Conservation (phyloP, 2,113 vertebrate species). For the Podocnemis expansa region DNA sequence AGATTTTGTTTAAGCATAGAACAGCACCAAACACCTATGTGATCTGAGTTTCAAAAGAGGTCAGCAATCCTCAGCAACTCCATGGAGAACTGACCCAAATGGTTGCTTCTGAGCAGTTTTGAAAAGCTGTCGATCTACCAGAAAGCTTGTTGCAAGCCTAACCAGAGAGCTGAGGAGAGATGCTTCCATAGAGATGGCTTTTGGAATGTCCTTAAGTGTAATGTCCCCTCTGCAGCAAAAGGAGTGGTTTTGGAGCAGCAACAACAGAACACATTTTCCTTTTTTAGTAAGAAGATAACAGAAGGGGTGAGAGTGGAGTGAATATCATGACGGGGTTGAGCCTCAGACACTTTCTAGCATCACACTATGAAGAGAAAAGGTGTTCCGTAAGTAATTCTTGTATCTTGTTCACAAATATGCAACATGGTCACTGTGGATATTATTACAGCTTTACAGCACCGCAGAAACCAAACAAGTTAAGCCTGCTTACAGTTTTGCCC, state of each 20-base stretch:
- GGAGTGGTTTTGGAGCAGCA: neutral
- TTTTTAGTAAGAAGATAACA: too few relatives aligned
- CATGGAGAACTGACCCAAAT: neutral
- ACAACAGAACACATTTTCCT: neutral
- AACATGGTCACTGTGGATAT: neutral
- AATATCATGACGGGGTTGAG: neutral
- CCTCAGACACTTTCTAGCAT: neutral
- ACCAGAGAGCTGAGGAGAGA: neutral
- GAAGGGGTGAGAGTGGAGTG: fast-evolving
- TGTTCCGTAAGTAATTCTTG: neutral
- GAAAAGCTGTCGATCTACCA: neutral
- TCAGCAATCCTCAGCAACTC: neutral
- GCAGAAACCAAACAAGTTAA: neutral
- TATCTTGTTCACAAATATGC: conserved; percentile 26
- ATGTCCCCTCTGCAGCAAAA: neutral
- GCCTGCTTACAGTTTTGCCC: neutral
- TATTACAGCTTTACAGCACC: conserved; percentile 8
- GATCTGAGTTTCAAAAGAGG: neutral
- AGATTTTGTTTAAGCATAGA: neutral
- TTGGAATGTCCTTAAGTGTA: neutral
- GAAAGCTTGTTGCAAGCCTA: neutral
- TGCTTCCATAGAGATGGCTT: neutral
- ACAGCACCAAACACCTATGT: neutral
- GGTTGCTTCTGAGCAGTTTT: neutral
- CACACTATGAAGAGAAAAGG: neutral